Percentiles rank a stretch among this genome's conserved stretches.
Evolutionary conservation across 2,888 invertebrate species (phyloP).

Genomic region (Lepeophtheirus nordmannii): DNA sequence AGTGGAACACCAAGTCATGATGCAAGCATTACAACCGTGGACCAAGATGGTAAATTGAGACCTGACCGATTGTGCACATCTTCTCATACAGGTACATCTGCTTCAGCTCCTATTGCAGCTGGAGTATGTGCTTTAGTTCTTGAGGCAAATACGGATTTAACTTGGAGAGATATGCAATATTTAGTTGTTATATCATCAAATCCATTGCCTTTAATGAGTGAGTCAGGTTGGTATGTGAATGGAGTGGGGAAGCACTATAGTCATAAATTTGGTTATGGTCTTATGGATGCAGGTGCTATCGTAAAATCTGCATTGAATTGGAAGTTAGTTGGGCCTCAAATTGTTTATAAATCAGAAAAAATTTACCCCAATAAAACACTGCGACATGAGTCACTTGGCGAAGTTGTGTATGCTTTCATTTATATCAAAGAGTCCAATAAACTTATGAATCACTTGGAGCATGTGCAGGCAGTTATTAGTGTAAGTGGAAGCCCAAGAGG

Average conservation of each 20-base stretch:
- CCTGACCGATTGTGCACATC: constrained; percentile 80
- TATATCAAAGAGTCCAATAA: constrained; percentile 65
- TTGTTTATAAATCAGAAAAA: constrained; percentile 83
- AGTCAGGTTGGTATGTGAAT: constrained; percentile 81
- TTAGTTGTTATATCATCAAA: constrained; percentile 80
- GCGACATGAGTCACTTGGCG: constrained; percentile 29
- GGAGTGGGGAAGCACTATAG: constrained; percentile 69
- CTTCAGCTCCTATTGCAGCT: constrained; percentile 83
- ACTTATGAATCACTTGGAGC: constrained; percentile 80
- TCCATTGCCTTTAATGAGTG: constrained; percentile 71
- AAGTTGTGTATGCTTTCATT: constrained; percentile 60
- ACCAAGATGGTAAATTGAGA: constrained; percentile 72
- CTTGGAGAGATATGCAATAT: constrained; percentile 98
- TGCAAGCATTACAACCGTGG: constrained; percentile 78
- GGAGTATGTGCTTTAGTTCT: constrained; percentile 81
- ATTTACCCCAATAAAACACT: constrained; percentile 53
- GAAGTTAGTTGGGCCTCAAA: constrained; percentile 84
- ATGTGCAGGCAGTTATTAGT: constrained; percentile 90
- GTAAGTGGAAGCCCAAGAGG: constrained; percentile 81
- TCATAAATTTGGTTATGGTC: constrained; percentile 93
- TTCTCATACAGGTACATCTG: constrained; percentile 80
- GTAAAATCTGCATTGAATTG: constrained; percentile 81
- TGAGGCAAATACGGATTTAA: constrained; percentile 79
- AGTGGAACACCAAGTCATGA: constrained; percentile 86
- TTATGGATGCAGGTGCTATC: constrained; percentile 92